Base-by-base conservation (phyloP, 2,113 vertebrate species). In the Hemiprocne comata region DNA sequence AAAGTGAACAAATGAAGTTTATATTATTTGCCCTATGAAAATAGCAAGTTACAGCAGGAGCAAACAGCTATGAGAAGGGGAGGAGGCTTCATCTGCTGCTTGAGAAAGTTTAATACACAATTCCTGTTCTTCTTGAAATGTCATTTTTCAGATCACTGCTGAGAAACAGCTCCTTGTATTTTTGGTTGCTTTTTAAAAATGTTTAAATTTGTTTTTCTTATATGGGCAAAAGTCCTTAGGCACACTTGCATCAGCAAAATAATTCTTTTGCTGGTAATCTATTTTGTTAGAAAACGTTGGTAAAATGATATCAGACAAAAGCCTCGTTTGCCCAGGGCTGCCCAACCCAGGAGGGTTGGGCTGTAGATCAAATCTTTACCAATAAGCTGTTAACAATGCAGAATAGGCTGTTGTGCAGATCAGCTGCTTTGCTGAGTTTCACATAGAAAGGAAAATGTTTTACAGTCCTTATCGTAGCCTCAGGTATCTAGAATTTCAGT, bases 361-460 rank as follows among this genome's bases (percentile, higher is more conserved):
- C 83, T 71, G 26, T 71, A 89, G 65, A 94, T 94, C 80, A 90
- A 95, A 91, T 65, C 65, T 89, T 94, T 87, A 57, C 42, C 40
- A 66, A 77, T 62, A 92, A 92, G 17, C 54, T 64, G 87, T 81
- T 77, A 87, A 87, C 81, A 94, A 94, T 77, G 42, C 31, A 73
- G 73, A 89, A 54, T 13, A 77, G 29, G 73, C 28, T 74, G 21
- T 89, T 89, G 80, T 80, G 72, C 51, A 73, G 51, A 84, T 84
- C 48, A 66, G 33, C 29, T 76, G 73, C 29, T 85, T 85, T 89
- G 34, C 53, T 38, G 57, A 65, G 61, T 88, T 92, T 92, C 69
- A 81, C 24, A 51, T 2, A 36, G 48, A 50, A 65, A 90, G 71
- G 38, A 57, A 69, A 66, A 40, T n/a, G 16, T 66, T 93, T 90